Conservation (phyloP, 2,797 vertebrate species). For the Sebastes oblongus region DNA sequence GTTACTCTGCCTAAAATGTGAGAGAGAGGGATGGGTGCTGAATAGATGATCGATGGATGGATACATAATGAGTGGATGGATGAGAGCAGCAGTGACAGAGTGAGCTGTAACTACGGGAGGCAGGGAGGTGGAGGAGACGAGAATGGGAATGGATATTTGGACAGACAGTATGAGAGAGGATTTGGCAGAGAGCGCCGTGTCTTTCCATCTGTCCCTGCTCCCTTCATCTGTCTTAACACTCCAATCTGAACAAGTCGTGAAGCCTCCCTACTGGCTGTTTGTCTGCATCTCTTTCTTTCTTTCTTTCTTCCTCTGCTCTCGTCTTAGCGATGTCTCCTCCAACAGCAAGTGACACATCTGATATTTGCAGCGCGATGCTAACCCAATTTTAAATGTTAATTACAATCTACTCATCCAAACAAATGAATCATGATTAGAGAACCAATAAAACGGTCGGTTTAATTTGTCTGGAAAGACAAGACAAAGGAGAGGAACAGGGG, state of each 20-base stretch:
- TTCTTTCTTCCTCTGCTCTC: background rate
- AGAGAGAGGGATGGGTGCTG: background rate
- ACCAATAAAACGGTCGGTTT: slow-evolving; percentile 52
- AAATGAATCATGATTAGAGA: slow-evolving; percentile 66
- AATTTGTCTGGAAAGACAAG: slow-evolving; percentile 57
- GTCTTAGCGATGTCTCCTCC: background rate
- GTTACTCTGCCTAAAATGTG: background rate
- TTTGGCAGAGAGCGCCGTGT: slow-evolving; percentile 69
- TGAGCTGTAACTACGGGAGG: slow-evolving; percentile 47
- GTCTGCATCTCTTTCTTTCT: slow-evolving; percentile 18
- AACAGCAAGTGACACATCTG: slow-evolving; percentile 57
- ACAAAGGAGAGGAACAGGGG: slow-evolving; percentile 38
- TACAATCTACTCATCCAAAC: slow-evolving; percentile 55
- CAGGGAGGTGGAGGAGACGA: slow-evolving; percentile 52
- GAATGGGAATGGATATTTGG: slow-evolving; percentile 57
- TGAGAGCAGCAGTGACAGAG: slow-evolving; percentile 33
- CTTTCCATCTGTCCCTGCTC: slow-evolving; percentile 78
- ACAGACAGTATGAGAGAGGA: slow-evolving; percentile 60
- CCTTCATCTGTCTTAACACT: slow-evolving; percentile 60
- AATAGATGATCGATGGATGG: slow-evolving; percentile 18
- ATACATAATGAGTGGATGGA: slow-evolving; percentile 22
- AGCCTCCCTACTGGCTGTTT: slow-evolving; percentile 55
- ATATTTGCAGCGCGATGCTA: slow-evolving; percentile 52
- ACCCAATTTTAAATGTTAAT: slow-evolving; percentile 72
- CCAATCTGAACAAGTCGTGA: slow-evolving; percentile 59